phyloP scores from a whole-genome alignment of 2,113 vertebrate genomes.

The Channa argus region DNA sequence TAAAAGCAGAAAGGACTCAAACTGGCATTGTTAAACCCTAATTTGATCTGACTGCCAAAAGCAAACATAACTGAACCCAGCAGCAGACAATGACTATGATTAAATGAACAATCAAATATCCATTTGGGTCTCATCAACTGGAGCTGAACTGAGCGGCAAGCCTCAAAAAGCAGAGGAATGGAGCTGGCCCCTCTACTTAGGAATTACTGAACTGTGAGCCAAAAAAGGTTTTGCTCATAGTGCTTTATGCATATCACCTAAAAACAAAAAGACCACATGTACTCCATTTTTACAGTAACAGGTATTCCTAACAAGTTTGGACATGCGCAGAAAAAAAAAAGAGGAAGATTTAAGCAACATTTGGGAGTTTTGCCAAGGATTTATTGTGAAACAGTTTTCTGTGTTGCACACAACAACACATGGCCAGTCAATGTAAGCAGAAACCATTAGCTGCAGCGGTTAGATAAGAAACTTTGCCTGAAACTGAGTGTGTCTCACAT shows the following conservation, averaged over 20 bases:
- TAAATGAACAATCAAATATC: constrained; percentile 46
- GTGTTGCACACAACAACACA: neutral
- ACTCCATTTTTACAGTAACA: neutral
- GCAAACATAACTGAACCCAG: constrained; percentile 13
- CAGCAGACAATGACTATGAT: constrained; percentile 13
- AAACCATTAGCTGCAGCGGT: neutral
- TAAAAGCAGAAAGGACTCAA: neutral
- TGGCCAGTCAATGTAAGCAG: too few species aligned
- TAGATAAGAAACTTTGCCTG: neutral
- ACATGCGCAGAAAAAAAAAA: constrained; percentile 6
- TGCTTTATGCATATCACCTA: constrained; percentile 3
- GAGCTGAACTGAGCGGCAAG: constrained; percentile 36
- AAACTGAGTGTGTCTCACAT: constrained; percentile 6
- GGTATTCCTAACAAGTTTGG: neutral
- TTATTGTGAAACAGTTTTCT: constrained; percentile 32
- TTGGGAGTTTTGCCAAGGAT: neutral
- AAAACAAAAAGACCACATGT: neutral
- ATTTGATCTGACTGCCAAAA: constrained; percentile 10
- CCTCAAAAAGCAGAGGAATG: constrained; percentile 24
- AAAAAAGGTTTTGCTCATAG: constrained; percentile 10
- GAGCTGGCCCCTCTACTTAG: constrained; percentile 33
- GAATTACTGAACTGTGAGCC: constrained; percentile 19
- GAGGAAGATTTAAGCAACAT: constrained; percentile 8
- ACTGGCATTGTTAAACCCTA: neutral
- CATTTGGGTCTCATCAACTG: constrained; percentile 34